Evolutionary conservation across 2,797 vertebrate genomes (phyloP), one percentile per base, ranked within the genome.

Genomic region (Myotis vivesi): DNA sequence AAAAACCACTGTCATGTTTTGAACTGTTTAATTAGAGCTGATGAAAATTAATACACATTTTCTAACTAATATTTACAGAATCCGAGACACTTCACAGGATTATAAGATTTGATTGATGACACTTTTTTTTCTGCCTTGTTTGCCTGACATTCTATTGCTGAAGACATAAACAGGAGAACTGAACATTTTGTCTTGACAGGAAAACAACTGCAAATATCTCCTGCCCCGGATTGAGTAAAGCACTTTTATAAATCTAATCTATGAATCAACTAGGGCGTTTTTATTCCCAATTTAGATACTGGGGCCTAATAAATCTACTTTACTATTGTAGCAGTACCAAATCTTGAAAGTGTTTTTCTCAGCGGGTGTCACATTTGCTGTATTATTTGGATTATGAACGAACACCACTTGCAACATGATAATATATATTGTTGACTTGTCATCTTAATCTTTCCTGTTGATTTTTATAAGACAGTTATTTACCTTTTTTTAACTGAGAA

Each of bases 311-410:
- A 96, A 94, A 96, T 97, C 85, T 85, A 73, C 62, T 93, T 92
- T 97, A 87, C 81, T 87, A 64, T 69, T 75, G 11, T 28, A 96
- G 66, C 62, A 83, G 80, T 95, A 94, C 80, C 82, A 97, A 85
- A 86, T 79, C 75, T 94, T 96, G 57, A 88, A 94, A 96, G 71
- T n/a, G 30, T 87, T 96, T 96, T 92, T 88, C 93, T 92, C 55
- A 87, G 46, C 87, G n/a, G 64, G 13, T 91, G 46, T 19, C 82
- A 91, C 88, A 84, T 95, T 95, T 94, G 6, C 76, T 90, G 16
- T 88, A 92, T 89, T 90, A 59, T 96, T 96, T 97, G 87, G 72
- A 96, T 96, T 97, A 96, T 94, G 71, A 96, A 97, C 93, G 68
- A 93, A 92, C 17, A 93, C 33, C 82, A 96, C 68, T 81, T 91